Percentiles rank a stretch among this genome's conserved stretches.
These are phyloP conservation scores for Pachypeltis micranthus DNA, from an alignment of 1,140 invertebrate genomes.

Conservation along the genomic window DNA sequence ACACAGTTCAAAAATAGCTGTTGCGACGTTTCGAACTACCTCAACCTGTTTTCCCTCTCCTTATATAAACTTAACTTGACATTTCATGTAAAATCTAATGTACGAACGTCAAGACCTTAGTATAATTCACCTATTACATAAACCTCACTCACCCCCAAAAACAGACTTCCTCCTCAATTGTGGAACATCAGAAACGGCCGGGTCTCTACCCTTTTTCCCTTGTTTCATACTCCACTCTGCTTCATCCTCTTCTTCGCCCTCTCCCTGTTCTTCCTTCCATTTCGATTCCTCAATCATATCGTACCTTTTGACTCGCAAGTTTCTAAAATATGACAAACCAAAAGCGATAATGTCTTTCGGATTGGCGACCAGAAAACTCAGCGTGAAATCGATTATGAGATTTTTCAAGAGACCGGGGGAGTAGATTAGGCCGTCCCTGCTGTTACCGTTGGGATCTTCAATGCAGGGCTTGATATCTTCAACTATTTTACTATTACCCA, in stretches of 20 bases:
- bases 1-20: too few species aligned
- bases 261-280: not conserved
- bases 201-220: not conserved
- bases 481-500: too few species aligned
- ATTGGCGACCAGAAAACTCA: not conserved
- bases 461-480: too few species aligned
- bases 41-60: too few species aligned
- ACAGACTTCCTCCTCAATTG: not conserved
- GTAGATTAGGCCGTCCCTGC: not conserved
- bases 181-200: not conserved
- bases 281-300: not conserved
- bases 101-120: too few species aligned
- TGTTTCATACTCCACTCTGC: not conserved
- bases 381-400: not conserved
- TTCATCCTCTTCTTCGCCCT: not conserved
- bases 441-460: too few species aligned
- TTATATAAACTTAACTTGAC: too few species aligned
- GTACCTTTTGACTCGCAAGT: not conserved
- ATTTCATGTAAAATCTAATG: too few species aligned
- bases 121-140: too few species aligned
- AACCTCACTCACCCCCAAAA: too few species aligned
- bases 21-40: too few species aligned
- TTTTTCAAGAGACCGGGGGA: not conserved
- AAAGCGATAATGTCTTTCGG: not conserved
- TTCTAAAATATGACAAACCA: not conserved